Conservation (phyloP, 2,113 vertebrate species). For the Tamias sibiricus region DNA sequence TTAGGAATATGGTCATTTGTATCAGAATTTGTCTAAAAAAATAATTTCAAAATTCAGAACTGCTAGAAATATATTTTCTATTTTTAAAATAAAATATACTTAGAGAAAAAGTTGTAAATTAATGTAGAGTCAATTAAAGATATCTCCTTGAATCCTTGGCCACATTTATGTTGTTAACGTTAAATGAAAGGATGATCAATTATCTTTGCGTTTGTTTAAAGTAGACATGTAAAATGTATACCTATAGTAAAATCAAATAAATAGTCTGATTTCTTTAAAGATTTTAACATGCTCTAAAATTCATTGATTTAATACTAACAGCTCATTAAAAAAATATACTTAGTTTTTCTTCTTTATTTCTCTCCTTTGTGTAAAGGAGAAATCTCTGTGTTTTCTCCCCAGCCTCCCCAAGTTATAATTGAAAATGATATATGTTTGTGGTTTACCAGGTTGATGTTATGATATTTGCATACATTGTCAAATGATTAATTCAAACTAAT, state of each 20-base stretch:
- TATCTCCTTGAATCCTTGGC: neutral
- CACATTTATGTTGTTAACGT: neutral
- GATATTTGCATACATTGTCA: neutral
- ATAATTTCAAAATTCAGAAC: neutral
- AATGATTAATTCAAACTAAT: neutral
- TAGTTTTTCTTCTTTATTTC: neutral
- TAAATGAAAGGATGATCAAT: neutral
- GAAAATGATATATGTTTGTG: neutral
- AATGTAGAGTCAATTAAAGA: neutral
- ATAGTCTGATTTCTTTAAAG: neutral
- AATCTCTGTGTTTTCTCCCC: neutral
- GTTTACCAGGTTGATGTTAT: neutral
- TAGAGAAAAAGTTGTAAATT: neutral
- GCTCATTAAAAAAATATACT: neutral
- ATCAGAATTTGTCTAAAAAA: neutral
- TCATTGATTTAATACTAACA: neutral
- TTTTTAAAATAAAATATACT: slow-evolving; percentile 26
- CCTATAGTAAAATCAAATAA: neutral
- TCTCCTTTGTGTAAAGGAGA: neutral
- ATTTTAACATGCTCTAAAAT: neutral
- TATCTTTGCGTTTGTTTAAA: slow-evolving; percentile 33
- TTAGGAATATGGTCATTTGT: neutral
- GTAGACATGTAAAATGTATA: neutral
- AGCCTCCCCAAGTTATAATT: neutral
- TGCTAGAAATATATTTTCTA: neutral